Evolutionary conservation across 2,797 vertebrate species (phyloP), one percentile per base, ranked within the genome.

Genomic region (Catamblyrhynchus diadema): DNA sequence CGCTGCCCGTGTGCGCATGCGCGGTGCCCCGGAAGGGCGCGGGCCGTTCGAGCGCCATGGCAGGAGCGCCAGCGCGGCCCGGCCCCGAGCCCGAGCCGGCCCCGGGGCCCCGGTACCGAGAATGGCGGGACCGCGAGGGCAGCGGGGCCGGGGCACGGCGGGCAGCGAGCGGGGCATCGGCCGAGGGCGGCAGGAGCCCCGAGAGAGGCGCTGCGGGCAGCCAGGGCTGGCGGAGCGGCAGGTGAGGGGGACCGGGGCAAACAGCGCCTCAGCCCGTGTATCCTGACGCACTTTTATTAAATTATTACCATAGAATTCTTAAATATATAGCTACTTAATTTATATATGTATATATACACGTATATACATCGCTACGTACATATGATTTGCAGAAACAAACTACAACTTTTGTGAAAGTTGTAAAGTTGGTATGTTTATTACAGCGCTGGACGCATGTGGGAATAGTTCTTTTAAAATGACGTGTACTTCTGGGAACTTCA

Each of bases 1-100:
- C 4, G 6, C 5, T 0, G 0, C 2, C 10, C 10, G 0, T 3
- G 32, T 15, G 81, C 81, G 81, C 81, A 66, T 50, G 81, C 81
- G 81, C 81, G 5, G 17, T 14, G 81, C 33, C 1, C 42, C 69
- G 81, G 60, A 33, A 57, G 24, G 2, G 59, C 5, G 50, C 30
- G 41, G n/a, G 12, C 67, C 17, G 56, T 35, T 57, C 24, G 33
- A 57, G 11, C 56, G 56, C 78, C 64, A 81, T 81, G 78, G 79
- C 79, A 65, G 79, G 54, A 69, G 16, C 44, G 44, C 33, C 14
- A 14, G 30, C 19, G 19, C 35, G n/a, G 10, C 10, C 22, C n/a
- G n/a, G 7, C 1, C n/a, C 22, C 22, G n/a, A 16, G 6, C 54
- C n/a, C 22, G 54, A 15, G 4, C 54, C 54, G n/a, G 22, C 54